phyloP scores from a whole-genome alignment of 2,113 vertebrate genomes.

The Tragulus kanchil region DNA sequence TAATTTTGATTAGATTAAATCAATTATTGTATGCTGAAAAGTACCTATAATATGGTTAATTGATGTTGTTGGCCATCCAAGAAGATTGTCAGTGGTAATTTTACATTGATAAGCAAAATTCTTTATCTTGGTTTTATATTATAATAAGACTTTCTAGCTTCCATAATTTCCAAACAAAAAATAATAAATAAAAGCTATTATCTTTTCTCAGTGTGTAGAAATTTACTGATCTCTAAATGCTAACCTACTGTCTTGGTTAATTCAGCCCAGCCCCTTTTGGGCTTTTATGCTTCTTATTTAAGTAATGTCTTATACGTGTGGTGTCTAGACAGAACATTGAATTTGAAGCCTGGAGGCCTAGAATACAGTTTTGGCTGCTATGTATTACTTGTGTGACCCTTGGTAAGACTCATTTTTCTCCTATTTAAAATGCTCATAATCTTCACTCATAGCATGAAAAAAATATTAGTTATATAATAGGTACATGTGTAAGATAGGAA shows the following conservation, averaged over 20 bases:
- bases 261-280: background rate
- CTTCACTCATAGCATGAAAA: background rate
- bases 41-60: background rate
- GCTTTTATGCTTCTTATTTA: slow-evolving; percentile 26
- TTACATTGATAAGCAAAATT: slow-evolving; percentile 46
- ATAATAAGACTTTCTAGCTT: slow-evolving; percentile 43
- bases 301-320: background rate
- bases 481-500: background rate
- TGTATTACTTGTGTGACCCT: slow-evolving; percentile 15
- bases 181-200: background rate
- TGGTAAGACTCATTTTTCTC: background rate
- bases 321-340: slow-evolving; percentile 14
- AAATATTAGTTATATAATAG: background rate
- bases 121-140: slow-evolving; percentile 45
- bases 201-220: slow-evolving; percentile 42
- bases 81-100: background rate
- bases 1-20: slow-evolving; percentile 62
- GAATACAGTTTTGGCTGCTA: background rate
- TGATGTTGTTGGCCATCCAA: slow-evolving; percentile 35
- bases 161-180: slow-evolving; percentile 14
- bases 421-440: slow-evolving; percentile 46
- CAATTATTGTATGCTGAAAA: slow-evolving; percentile 32
- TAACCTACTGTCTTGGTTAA: background rate
- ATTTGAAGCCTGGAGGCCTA: background rate
- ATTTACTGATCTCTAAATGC: slow-evolving; percentile 28